Base-by-base conservation (phyloP, 1,140 invertebrate species). In the Rhyacophila brunnea region DNA sequence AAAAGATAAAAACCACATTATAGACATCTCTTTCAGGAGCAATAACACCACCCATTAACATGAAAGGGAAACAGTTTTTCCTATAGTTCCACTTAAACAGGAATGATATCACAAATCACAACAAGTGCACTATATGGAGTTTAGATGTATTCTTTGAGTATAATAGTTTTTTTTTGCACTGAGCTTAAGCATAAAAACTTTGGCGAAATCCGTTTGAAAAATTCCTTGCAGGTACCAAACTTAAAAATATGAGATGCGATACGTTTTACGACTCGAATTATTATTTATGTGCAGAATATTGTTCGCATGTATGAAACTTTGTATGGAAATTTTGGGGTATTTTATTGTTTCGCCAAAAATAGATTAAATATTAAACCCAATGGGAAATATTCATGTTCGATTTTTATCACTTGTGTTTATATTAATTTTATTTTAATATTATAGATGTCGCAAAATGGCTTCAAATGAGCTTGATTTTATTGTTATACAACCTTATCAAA, bases 111-210 rank as follows among this genome's bases (percentile, higher is more conserved):
- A 43, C 19, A 45, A 49, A 57, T 57, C 46, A 50, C 46, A 49
- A 49, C 55, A 57, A 57, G 55, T 57, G 53, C 34, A 47, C 32
- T 47, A 20, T 36, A 34, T 34, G 55, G 36, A 49, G 23, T 49
- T 49, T 14, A 57, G 46, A 46, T 43, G 43, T 35, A 49, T 43
- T 48, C 11, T 57, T 48, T 43, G 15, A 32, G 20, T 28, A 49
- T 46, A 57, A 57, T 49, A 43, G 45, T 40, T 38, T 28, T 45
- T 45, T 45, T 57, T 57, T 36, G 55, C 55, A 18, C 32, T 47
- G 14, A 57, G 55, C 46, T 46, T 14, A 36, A 35, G 14, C 45
- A 57, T 49, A 57, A 57, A 49, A 43, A 49, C 19, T 43, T 43
- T 49, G 34, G 45, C 36, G 34, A 46, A 54, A 19, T 35, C 35